Percentiles rank a stretch among this genome's conserved stretches.
Conservation (phyloP, 1,140 invertebrate species). For the Sycophaga agraensis region DNA sequence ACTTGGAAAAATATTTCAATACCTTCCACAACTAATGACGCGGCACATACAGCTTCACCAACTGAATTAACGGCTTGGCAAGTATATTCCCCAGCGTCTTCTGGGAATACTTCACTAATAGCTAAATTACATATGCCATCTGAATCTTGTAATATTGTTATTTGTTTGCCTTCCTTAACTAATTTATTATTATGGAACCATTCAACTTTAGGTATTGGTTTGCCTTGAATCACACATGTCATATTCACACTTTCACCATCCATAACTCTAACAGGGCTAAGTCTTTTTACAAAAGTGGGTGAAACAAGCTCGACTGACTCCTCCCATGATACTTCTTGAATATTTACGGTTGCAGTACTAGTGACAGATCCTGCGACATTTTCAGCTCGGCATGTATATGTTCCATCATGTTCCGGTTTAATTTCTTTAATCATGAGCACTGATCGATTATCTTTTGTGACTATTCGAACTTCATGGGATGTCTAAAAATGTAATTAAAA, state of each 20-base stretch:
- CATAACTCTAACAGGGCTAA: constrained; percentile 81
- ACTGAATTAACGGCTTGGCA: constrained; percentile 82
- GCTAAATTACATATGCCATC: constrained; percentile 80
- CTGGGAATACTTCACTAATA: constrained; percentile 91
- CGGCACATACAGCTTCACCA: constrained; percentile 79
- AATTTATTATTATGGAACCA: constrained; percentile 79
- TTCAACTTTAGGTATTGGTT: constrained; percentile 77
- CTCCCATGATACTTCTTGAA: constrained; percentile 66
- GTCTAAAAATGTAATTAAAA: too few relatives aligned
- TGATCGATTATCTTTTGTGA: constrained; percentile 76
- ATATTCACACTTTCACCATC: constrained; percentile 87
- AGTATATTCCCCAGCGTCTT: constrained; percentile 86
- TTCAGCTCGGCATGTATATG: constrained; percentile 85
- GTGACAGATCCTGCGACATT: constrained; percentile 85
- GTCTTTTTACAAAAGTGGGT: constrained; percentile 73
- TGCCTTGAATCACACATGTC: constrained; percentile 73
- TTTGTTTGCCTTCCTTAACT: constrained; percentile 77
- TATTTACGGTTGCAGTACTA: constrained; percentile 74
- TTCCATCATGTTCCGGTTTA: constrained; percentile 70
- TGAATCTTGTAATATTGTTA: constrained; percentile 71
- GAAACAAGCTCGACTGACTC: constrained; percentile 66
- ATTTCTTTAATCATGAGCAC: constrained; percentile 79
- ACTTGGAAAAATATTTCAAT: constrained; percentile 31
- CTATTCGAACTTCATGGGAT: constrained; percentile 62
- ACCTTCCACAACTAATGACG: constrained; percentile 83